Conservation (phyloP, 2,797 vertebrate species). For the Scleropages formosus region DNA sequence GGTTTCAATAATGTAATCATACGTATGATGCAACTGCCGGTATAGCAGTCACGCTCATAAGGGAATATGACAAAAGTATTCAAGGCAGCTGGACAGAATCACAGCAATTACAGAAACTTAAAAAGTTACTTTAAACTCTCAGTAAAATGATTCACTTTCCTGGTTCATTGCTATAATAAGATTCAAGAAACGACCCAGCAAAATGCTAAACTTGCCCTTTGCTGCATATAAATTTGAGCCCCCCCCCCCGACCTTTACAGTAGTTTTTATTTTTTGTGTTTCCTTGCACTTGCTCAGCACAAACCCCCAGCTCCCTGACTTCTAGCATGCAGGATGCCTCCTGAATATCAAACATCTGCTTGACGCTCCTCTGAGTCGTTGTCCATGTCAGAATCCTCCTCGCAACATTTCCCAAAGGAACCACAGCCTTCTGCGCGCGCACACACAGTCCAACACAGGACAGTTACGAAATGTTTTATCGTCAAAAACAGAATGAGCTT, state of each 20-base stretch:
- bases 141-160: conserved; percentile 4
- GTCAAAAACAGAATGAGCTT: no score
- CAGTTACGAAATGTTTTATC: neutral
- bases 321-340: conserved; percentile 38
- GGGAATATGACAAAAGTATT: neutral
- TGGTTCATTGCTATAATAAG: neutral
- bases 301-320: conserved; percentile 27
- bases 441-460: neutral
- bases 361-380: conserved; percentile 49
- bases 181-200: conserved; percentile 9
- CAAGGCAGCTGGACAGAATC: neutral
- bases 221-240: conserved; percentile 1
- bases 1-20: neutral
- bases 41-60: neutral
- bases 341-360: conserved; percentile 49
- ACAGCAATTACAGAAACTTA: conserved; percentile 17
- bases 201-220: conserved; percentile 11
- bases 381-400: conserved; percentile 46
- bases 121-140: conserved; percentile 3
- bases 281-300: conserved; percentile 30
- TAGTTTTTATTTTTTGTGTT: neutral
- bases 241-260: neutral
- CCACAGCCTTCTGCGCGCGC: conserved; percentile 25
- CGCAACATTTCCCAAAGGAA: conserved; percentile 49
- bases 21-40: neutral